These are phyloP conservation scores for Botia almorhae DNA, from an alignment of 2,797 vertebrate species.

Conservation along the genomic window DNA sequence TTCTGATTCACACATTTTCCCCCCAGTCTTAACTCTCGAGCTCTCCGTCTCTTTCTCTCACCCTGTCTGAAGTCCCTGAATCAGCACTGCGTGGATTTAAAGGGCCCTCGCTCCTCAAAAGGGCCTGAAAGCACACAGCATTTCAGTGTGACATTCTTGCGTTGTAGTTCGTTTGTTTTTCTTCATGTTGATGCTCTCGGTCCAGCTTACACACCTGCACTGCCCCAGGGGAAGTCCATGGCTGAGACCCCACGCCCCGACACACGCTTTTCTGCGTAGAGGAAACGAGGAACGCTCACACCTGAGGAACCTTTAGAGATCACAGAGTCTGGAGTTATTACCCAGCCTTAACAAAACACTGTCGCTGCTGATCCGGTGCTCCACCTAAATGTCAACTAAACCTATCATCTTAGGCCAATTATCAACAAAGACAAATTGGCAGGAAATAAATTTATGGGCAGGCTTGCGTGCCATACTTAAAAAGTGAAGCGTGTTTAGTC, in stretches of 20 bases:
- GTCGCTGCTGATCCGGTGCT: slow-evolving; percentile 22
- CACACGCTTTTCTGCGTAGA: slow-evolving; percentile 40
- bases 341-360: slow-evolving; percentile 51
- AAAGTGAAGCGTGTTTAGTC: slow-evolving; percentile 35
- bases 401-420: slow-evolving; percentile 32
- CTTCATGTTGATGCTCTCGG: slow-evolving; percentile 51
- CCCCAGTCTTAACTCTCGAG: slow-evolving; percentile 38
- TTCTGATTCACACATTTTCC: slow-evolving; percentile 54
- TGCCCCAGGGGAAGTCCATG: slow-evolving; percentile 50
- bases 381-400: slow-evolving; percentile 25
- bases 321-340: slow-evolving; percentile 64
- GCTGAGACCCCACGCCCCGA: slow-evolving; percentile 52
- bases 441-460: slow-evolving; percentile 13
- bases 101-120: slow-evolving; percentile 47
- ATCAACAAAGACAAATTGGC: slow-evolving; percentile 35
- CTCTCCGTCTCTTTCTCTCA: slow-evolving; percentile 48
- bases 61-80: slow-evolving; percentile 52
- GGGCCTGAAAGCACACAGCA: slow-evolving; percentile 31
- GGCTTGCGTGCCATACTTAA: slow-evolving; percentile 17
- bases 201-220: slow-evolving; percentile 59
- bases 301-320: slow-evolving; percentile 64
- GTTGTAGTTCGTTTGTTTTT: slow-evolving; percentile 63
- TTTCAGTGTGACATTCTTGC: slow-evolving; percentile 57
- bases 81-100: slow-evolving; percentile 55
- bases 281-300: slow-evolving; percentile 62